Percentiles rank a stretch among this genome's conserved stretches.
These are phyloP conservation scores for Microchrysa polita DNA, from an alignment of 2,888 invertebrate genomes.

Conservation along the genomic window DNA sequence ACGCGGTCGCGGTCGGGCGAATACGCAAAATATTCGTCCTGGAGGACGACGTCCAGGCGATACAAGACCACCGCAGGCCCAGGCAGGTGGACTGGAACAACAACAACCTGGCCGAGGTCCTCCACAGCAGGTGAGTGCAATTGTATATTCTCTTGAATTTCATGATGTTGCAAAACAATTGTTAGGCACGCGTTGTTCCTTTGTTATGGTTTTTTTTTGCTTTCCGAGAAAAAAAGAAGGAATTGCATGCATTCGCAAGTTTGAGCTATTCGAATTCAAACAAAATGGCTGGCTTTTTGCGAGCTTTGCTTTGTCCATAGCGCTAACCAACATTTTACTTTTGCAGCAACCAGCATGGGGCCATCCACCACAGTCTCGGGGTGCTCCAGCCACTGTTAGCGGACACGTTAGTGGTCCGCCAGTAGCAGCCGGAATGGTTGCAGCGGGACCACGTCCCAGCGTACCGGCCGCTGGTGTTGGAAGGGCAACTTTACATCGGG, in stretches of 20 bases:
- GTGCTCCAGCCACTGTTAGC: neutral
- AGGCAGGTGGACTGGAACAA: neutral
- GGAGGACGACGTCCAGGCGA: slow-evolving; percentile 39
- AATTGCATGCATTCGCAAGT: neutral
- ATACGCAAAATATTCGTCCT: slow-evolving; percentile 30
- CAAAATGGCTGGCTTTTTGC: neutral
- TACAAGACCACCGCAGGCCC: too few relatives aligned
- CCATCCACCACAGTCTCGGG: slow-evolving; percentile 14
- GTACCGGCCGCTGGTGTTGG: slow-evolving; percentile 52
- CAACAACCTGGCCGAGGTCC: neutral
- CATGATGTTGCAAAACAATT: slow-evolving; percentile 2
- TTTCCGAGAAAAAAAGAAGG: neutral
- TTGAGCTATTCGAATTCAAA: neutral
- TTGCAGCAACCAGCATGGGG: slow-evolving; percentile 40
- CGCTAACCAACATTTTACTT: neutral
- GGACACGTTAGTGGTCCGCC: slow-evolving; percentile 47
- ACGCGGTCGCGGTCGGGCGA: slow-evolving; percentile 38
- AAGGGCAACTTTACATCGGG: slow-evolving; percentile 55
- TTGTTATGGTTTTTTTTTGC: too few relatives aligned
- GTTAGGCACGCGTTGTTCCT: too few relatives aligned
- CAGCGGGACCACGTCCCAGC: slow-evolving; percentile 39
- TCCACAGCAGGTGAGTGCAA: slow-evolving; percentile 22
- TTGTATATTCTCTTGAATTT: too few relatives aligned
- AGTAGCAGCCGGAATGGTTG: slow-evolving; percentile 49
- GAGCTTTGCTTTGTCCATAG: neutral